Conservation (phyloP, 1,140 invertebrate species). For the Aricia agestis region DNA sequence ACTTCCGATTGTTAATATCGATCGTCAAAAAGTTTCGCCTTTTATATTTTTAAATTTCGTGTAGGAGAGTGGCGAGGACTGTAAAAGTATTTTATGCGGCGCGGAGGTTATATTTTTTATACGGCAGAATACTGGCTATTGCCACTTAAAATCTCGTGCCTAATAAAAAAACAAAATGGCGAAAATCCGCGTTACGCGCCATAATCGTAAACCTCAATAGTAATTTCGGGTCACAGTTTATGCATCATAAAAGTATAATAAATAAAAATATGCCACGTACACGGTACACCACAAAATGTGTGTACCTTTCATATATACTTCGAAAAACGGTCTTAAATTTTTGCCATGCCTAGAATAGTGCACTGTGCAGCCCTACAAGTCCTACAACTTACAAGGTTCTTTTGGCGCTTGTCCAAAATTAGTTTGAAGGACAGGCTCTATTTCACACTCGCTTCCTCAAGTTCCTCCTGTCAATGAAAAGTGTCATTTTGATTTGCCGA, state of each 20-base stretch:
- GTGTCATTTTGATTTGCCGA: no score
- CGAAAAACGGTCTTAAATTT: background rate
- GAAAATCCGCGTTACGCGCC: constrained; percentile 14
- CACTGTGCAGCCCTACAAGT: no score
- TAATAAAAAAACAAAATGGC: constrained; percentile 16
- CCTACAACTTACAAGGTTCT: no score
- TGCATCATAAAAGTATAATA: constrained; percentile 18
- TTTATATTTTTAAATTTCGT: background rate
- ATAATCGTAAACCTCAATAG: constrained; percentile 22
- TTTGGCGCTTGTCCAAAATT: no score
- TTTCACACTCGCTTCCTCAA: no score
- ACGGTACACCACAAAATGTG: background rate
- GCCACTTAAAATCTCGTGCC: constrained; percentile 11
- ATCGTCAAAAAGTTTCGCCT: background rate
- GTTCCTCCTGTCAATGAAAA: no score
- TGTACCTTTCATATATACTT: background rate
- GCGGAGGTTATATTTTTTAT: constrained; percentile 7
- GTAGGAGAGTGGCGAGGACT: background rate
- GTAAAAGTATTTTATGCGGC: background rate
- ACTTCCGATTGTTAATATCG: no score
- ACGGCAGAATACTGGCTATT: constrained; percentile 2
- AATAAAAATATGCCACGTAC: constrained; percentile 20
- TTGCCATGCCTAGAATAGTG: no score
- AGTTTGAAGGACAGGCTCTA: no score
- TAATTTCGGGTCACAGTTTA: constrained; percentile 14